Percentiles rank a stretch among this genome's conserved stretches.
phyloP scores from a whole-genome alignment of 2,797 vertebrate species.

The Sphenodon punctatus region DNA sequence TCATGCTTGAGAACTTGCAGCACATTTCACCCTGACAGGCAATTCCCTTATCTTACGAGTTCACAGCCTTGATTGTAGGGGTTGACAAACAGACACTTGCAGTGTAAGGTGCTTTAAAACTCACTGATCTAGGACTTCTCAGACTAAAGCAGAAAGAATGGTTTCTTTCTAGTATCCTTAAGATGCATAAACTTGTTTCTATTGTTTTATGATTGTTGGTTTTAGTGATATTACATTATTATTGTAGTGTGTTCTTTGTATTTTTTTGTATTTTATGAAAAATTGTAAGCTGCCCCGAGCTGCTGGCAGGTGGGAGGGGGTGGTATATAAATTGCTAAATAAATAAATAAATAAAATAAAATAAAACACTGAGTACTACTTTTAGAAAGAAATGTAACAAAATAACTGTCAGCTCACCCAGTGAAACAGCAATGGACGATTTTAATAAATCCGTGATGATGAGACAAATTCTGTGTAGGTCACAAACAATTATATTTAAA shows the following conservation, averaged over 20 bases:
- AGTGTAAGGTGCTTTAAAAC: background rate
- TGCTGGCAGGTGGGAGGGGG: no score
- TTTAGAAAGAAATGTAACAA: background rate
- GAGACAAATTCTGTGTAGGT: rapidly evolving
- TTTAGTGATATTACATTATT: no score
- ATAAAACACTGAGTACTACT: background rate
- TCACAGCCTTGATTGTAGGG: background rate
- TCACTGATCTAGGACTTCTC: background rate
- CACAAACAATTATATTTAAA: background rate
- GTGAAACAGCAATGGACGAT: background rate
- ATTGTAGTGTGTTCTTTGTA: no score
- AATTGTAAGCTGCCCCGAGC: no score
- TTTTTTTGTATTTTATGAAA: no score
- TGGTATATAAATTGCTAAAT: no score
- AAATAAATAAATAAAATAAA: no score
- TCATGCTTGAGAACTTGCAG: background rate
- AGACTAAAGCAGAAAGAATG: background rate
- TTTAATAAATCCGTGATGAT: background rate
- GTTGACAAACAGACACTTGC: background rate
- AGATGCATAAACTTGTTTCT: no score
- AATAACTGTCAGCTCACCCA: background rate
- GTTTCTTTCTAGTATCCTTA: background rate
- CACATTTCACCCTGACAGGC: background rate
- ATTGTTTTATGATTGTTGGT: no score
- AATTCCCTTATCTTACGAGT: background rate